Evolutionary conservation across 2,797 vertebrate species (phyloP).

Genomic region (Telmatherina bonti): DNA sequence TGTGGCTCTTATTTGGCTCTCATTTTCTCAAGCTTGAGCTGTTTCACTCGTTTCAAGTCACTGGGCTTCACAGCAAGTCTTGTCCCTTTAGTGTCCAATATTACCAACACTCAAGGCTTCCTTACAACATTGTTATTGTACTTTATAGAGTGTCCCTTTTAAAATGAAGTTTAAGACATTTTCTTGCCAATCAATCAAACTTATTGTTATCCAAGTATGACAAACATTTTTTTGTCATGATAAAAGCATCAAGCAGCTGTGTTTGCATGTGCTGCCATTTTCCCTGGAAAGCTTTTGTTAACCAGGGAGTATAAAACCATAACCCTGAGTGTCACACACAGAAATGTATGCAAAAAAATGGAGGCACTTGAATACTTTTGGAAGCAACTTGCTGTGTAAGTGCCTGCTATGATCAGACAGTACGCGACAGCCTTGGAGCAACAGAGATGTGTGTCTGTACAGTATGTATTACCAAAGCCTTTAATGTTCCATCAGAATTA

Average conservation of each 20-base stretch:
- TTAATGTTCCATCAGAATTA: conserved; percentile 75
- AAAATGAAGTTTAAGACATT: not conserved
- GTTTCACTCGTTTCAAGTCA: not conserved
- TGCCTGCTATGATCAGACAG: conserved; percentile 22
- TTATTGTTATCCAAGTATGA: not conserved
- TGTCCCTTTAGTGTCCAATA: too few species aligned
- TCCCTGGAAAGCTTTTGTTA: not conserved
- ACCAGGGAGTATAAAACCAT: not conserved
- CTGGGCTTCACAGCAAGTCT: not conserved
- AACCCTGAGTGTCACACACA: not conserved
- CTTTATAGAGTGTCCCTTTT: not conserved
- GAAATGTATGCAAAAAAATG: not conserved
- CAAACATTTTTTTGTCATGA: not conserved
- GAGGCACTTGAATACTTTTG: not conserved
- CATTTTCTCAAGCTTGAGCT: not conserved
- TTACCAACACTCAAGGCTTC: not conserved
- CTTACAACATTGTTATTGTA: not conserved
- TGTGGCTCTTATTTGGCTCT: not conserved
- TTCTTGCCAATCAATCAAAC: not conserved
- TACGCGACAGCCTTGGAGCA: conserved; percentile 44
- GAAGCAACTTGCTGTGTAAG: not conserved
- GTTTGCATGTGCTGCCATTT: not conserved
- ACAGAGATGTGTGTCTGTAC: conserved; percentile 35
- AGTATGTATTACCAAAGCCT: conserved; percentile 54
- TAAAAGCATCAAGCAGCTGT: not conserved